Conservation (phyloP, 2,113 vertebrate genomes). For the Platysternon megacephalum region DNA sequence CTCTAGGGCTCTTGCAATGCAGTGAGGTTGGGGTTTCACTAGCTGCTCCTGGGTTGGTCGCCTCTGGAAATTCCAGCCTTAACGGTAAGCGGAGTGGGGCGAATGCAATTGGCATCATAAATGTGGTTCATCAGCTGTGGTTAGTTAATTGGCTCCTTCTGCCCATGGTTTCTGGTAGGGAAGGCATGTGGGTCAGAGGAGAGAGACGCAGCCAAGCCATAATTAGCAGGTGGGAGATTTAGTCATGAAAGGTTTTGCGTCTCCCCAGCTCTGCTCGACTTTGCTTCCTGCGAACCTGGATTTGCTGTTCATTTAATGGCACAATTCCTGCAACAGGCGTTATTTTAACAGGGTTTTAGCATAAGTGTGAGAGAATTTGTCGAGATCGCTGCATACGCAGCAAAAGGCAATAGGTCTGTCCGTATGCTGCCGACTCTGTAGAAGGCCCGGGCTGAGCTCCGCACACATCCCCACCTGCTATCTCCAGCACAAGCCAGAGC, state of each 20-base stretch:
- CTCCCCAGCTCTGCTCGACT: background rate
- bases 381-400: background rate
- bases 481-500: background rate
- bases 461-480: background rate
- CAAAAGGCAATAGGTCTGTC: background rate
- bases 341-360: constrained; percentile 22
- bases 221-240: background rate
- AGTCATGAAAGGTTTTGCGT: background rate
- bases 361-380: background rate
- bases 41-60: too few relatives aligned
- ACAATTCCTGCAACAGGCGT: background rate
- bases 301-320: background rate
- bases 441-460: background rate
- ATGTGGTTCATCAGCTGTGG: background rate
- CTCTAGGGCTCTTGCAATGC: background rate
- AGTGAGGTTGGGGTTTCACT: background rate
- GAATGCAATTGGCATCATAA: background rate
- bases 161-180: background rate
- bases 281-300: background rate
- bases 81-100: background rate
- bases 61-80: background rate
- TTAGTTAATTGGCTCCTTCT: background rate
- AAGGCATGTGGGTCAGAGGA: background rate
- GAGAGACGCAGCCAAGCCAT: background rate
- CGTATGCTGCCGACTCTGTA: background rate